phyloP scores from a whole-genome alignment of 1,140 invertebrate genomes.

The Nilaparvata lugens region DNA sequence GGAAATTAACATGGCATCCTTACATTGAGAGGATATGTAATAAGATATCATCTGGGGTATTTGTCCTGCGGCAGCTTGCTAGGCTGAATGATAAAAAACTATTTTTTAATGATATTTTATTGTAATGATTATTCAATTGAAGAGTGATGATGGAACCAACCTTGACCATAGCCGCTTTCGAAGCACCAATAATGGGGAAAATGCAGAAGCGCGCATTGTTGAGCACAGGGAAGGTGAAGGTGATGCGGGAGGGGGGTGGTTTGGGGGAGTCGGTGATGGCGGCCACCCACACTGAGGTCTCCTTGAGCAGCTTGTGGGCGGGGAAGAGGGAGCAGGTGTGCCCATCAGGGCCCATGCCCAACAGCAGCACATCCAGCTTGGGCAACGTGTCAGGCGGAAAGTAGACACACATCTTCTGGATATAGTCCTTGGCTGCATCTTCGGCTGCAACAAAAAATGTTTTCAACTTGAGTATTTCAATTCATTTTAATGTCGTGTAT shows the following conservation, averaged over 20 bases:
- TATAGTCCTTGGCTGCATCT: slow-evolving; percentile 75
- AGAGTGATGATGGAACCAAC: slow-evolving; percentile 49
- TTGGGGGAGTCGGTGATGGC: slow-evolving; percentile 90
- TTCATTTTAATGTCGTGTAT: too few relatives aligned
- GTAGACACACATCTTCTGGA: slow-evolving; percentile 48
- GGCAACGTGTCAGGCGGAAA: slow-evolving; percentile 52
- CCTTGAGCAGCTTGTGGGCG: slow-evolving; percentile 60
- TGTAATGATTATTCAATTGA: too few relatives aligned
- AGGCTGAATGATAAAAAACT: too few relatives aligned
- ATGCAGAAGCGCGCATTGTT: slow-evolving; percentile 77
- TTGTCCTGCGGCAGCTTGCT: too few relatives aligned
- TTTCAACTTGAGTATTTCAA: too few relatives aligned
- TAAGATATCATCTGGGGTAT: too few relatives aligned
- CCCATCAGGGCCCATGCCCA: slow-evolving; percentile 97
- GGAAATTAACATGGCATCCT: too few relatives aligned
- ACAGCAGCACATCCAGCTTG: slow-evolving; percentile 75
- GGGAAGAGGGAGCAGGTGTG: slow-evolving; percentile 98
- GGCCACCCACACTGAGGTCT: slow-evolving; percentile 62
- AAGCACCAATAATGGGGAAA: slow-evolving; percentile 73
- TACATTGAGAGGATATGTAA: too few relatives aligned
- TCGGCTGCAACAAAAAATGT: slow-evolving; percentile 45
- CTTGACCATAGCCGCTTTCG: slow-evolving; percentile 85
- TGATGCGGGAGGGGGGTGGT: slow-evolving; percentile 83
- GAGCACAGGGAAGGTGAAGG: slow-evolving; percentile 85
- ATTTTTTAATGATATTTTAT: too few relatives aligned